Base-by-base conservation (phyloP, 2,888 invertebrate species). In the Phrixothrix hirtus region DNA sequence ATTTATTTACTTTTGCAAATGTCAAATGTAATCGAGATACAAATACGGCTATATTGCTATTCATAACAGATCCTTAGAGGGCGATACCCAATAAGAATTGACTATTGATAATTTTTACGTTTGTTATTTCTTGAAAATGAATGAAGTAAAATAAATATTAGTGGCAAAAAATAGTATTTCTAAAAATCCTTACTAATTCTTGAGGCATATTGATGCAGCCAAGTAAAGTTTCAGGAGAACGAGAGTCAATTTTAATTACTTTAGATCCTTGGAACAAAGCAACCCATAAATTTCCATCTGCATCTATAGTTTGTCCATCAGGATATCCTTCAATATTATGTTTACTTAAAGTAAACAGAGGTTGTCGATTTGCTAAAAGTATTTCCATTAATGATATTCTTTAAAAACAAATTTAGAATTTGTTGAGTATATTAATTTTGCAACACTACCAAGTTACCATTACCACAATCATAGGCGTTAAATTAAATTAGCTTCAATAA, bases 221-320 rank as follows among this genome's bases (percentile, higher is more conserved):
- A 1, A 88, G 74, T 0, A 87, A 71, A 54, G 55, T 51, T 43
- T 27, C 83, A 78, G 17, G 62, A 30, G 74, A 70, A 1, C 64
- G 66, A 0, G 84, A 82, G 66, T 84, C 79, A 16, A 85, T 75
- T 67, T 82, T 65, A 6, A 71, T 36, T 43, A 86, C 77, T 67
- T 82, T 80, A 4, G 81, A 78, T 1, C 84, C 88, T 57, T 82
- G 82, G 67, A 85, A 90, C 68, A 85, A 84, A 39, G 89, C 88
- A 30, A 90, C 81, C 87, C 90, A 91, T 2, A 91, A 77, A 70
- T 87, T 87, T 1, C 86, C 89, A 52, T 89, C 84, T 0, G 81
- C 79, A 75, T 91, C 91, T 42, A 89, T 87, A 55, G 88, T 87
- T 87, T 90, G 87, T n/a, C 89, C 89, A 74, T 89, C 88, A 38